Base-by-base conservation (phyloP, 2,113 vertebrate genomes). In the Oceanodroma tethys region DNA sequence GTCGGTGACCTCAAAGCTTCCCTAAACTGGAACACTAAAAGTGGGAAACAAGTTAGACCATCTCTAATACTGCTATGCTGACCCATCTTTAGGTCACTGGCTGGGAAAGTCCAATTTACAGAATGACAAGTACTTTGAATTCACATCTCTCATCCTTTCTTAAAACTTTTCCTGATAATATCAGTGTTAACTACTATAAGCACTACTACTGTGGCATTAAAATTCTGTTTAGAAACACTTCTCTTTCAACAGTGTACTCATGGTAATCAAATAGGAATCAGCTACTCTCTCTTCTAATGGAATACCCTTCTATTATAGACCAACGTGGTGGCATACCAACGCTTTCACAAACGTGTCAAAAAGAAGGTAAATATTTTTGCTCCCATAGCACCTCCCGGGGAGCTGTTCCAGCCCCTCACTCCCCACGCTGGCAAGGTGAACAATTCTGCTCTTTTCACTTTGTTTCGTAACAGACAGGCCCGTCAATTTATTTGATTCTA, bases 301-400 rank as follows among this genome's bases (percentile, higher is more conserved):
- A 82, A 68, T 9, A 73, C 21, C 10, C 17, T 86, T 62, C 42
- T 56, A 19, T 47, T 67, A 75, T 0, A 45, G 52, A 86, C 26
- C 48, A 34, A 45, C 0, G 3, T 9, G 30, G 3, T 9, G 30
- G 36, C 30, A 59, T 12, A 59, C 1, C 23, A n/a, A 79, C 47
- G 21, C 52, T 63, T 89, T 56, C 70, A 74, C 3, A 84, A 70
- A 45, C 11, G 23, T 1, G 2, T 48, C 36, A 70, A 55, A 96
- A 90, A 75, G 26, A 60, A 67, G 18, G 48, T n/a, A 88, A 82
- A 32, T 83, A 48, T 45, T 70, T 96, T 80, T 70, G 8, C 29
- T 88, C 5, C n/a, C 32, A 27, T 2, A 70, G 34, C 25, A 80
- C n/a, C 45, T 90, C 63, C 10, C 0, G 0, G 13, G 15, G 10